Conservation (phyloP, 2,113 vertebrate genomes). For the Ursus arctos region DNA sequence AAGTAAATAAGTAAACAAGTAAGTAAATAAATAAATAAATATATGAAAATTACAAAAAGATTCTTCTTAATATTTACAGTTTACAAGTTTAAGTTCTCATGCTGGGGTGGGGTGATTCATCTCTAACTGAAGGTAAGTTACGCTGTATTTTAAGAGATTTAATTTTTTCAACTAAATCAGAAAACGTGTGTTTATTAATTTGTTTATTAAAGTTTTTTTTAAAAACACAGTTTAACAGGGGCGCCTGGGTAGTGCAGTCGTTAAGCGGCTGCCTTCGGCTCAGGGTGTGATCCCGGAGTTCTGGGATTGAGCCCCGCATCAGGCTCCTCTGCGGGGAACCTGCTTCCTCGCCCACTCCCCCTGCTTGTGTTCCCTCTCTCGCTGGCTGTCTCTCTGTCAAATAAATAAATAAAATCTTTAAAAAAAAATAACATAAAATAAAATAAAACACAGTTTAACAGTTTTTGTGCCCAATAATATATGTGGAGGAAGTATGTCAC, state of each 20-base stretch:
- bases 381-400: too few species aligned
- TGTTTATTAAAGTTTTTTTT: neutral
- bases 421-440: too few species aligned
- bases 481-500: neutral
- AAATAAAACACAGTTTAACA: neutral
- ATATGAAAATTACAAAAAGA: constrained; percentile 11
- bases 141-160: constrained; percentile 34
- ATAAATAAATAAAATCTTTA: too few species aligned
- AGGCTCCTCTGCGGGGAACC: too few species aligned
- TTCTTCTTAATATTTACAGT: neutral
- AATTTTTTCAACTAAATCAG: constrained; percentile 44
- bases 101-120: neutral
- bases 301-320: too few species aligned
- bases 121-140: neutral
- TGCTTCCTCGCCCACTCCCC: too few species aligned
- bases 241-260: too few species aligned
- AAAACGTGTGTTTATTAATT: constrained; percentile 24
- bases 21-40: neutral
- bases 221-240: neutral
- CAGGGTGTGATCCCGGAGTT: too few species aligned
- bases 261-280: too few species aligned
- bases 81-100: constrained; percentile 23
- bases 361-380: too few species aligned
- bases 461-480: constrained; percentile 17
- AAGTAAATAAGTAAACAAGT: neutral